Conservation (phyloP, 1,140 invertebrate genomes). For the Diorhabda carinulata region DNA sequence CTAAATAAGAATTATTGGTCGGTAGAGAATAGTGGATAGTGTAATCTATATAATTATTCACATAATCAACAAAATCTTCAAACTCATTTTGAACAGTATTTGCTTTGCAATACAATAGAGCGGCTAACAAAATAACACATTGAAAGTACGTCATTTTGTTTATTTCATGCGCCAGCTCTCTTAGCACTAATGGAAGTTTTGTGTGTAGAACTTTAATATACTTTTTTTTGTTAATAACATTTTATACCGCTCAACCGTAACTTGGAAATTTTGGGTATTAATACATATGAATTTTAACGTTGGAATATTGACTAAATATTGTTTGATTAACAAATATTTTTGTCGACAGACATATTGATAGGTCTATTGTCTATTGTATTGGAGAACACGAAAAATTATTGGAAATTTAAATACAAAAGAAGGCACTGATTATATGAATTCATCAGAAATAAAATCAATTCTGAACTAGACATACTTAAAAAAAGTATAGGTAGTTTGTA, state of each 20-base stretch:
- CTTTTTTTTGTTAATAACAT: not conserved
- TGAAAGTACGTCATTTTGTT: not conserved
- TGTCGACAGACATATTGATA: too few species aligned
- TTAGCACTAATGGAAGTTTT: not conserved
- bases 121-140: not conserved
- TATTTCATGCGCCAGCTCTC: not conserved
- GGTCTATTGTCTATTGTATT: too few species aligned
- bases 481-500: too few species aligned
- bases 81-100: not conserved
- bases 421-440: too few species aligned
- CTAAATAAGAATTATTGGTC: not conserved
- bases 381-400: too few species aligned
- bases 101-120: not conserved
- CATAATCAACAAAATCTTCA: not conserved
- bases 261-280: too few species aligned
- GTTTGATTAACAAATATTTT: too few species aligned
- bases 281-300: too few species aligned
- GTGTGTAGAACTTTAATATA: not conserved
- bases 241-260: not conserved
- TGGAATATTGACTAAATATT: too few species aligned
- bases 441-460: too few species aligned
- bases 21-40: not conserved
- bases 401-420: too few species aligned
- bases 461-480: too few species aligned
- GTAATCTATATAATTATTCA: not conserved